phyloP scores from a whole-genome alignment of 2,888 invertebrate genomes.

The Amaurobius ferox region DNA sequence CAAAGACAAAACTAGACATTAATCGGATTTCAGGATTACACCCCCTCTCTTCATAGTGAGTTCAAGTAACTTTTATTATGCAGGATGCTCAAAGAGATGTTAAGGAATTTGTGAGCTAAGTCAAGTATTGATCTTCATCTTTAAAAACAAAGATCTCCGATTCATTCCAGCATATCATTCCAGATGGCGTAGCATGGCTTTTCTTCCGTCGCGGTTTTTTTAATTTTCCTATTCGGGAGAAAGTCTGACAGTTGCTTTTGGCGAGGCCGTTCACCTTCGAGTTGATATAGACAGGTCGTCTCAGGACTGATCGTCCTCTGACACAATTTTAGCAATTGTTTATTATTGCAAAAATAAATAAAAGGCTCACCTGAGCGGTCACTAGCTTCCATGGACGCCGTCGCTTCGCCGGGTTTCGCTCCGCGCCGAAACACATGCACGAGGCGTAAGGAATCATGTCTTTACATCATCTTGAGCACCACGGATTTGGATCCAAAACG shows the following conservation, averaged over 20 bases:
- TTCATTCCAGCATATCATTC: background rate
- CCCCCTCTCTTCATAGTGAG: too few relatives aligned
- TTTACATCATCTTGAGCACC: slow-evolving; percentile 31
- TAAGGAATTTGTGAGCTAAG: too few relatives aligned
- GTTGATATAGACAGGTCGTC: too few relatives aligned
- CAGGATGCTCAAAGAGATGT: background rate
- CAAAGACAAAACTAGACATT: too few relatives aligned
- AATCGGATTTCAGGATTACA: too few relatives aligned
- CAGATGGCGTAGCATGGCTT: slow-evolving; percentile 27
- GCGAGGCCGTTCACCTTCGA: slow-evolving; percentile 29
- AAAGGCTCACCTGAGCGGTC: slow-evolving; percentile 52
- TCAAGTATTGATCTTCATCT: background rate
- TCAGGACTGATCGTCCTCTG: too few relatives aligned
- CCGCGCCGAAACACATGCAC: slow-evolving; percentile 72
- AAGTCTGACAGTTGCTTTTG: background rate
- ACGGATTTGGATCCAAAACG: background rate
- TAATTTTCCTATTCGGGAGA: background rate
- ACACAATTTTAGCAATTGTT: too few relatives aligned
- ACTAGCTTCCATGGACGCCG: slow-evolving; percentile 39
- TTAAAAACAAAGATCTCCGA: background rate
- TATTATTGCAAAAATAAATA: background rate
- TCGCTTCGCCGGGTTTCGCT: slow-evolving; percentile 24
- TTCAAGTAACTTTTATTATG: too few relatives aligned
- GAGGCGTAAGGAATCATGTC: slow-evolving; percentile 73
- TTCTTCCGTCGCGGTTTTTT: slow-evolving; percentile 11